These are phyloP conservation scores for Auanema freiburgensis DNA, from an alignment of 2,888 invertebrate genomes.

Conservation along the genomic window DNA sequence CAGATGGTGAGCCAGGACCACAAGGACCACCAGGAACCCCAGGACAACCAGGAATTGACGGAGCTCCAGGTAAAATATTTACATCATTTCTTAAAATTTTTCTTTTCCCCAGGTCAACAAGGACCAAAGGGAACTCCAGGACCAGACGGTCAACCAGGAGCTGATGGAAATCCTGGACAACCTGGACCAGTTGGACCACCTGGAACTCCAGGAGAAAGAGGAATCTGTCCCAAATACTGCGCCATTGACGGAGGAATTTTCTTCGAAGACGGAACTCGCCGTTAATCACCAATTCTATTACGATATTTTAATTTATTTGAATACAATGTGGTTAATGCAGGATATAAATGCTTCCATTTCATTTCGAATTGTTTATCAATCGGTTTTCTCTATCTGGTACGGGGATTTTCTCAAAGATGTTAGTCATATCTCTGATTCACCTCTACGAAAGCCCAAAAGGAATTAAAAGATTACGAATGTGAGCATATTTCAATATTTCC, in stretches of 20 bases:
- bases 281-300: conserved; percentile 21
- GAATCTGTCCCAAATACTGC: conserved; percentile 50
- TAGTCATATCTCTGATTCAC: too few relatives aligned
- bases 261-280: conserved; percentile 61
- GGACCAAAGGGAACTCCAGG: conserved; percentile 28
- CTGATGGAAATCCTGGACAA: conserved; percentile 27
- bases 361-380: too few relatives aligned
- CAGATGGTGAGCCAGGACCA: conserved; percentile 30
- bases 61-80: conserved; percentile 31
- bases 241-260: conserved; percentile 58
- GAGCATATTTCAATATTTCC: too few relatives aligned
- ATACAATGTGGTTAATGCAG: too few relatives aligned
- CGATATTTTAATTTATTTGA: too few relatives aligned
- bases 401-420: too few relatives aligned
- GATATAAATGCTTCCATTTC: too few relatives aligned
- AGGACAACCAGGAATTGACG: conserved; percentile 42
- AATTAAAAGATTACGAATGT: too few relatives aligned
- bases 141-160: conserved; percentile 37
- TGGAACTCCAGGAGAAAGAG: conserved; percentile 21
- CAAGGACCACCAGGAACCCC: conserved; percentile 43
- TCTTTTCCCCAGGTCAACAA: conserved; percentile 7
- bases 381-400: too few relatives aligned
- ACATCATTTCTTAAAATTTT: neutral
- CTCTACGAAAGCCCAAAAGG: too few relatives aligned
- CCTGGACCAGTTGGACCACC: conserved; percentile 22